Conservation (phyloP, 1,140 invertebrate species). For the Ruditapes philippinarum region DNA sequence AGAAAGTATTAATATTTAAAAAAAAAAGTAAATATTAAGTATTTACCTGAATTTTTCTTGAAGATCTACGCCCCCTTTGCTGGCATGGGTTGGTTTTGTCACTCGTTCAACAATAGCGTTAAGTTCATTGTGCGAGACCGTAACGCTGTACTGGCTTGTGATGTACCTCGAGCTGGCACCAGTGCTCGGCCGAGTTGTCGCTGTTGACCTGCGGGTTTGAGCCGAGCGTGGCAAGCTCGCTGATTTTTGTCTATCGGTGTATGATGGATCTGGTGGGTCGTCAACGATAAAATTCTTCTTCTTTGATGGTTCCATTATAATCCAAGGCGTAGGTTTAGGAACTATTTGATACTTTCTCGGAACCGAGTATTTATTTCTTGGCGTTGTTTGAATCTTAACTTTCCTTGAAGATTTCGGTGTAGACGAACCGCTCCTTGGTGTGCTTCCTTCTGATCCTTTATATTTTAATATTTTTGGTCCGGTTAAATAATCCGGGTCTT, state of each 20-base stretch:
- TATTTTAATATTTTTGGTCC: constrained; percentile 65
- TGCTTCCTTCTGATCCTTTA: neutral
- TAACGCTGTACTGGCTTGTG: constrained; percentile 7
- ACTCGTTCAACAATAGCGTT: constrained; percentile 72
- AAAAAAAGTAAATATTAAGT: too few relatives aligned
- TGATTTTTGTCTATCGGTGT: constrained; percentile 38
- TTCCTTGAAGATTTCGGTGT: neutral
- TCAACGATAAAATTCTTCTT: constrained; percentile 63
- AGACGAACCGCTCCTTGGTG: neutral
- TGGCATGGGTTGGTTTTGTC: constrained; percentile 76
- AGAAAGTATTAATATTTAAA: too few relatives aligned
- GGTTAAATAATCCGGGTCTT: constrained; percentile 61
- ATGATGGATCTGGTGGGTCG: constrained; percentile 59
- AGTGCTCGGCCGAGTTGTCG: constrained; percentile 40
- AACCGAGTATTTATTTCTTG: constrained; percentile 57
- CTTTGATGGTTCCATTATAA: constrained; percentile 63
- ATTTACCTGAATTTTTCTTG: constrained; percentile 57
- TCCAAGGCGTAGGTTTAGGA: constrained; percentile 65
- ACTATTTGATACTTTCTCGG: constrained; percentile 59
- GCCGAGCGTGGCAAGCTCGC: constrained; percentile 39
- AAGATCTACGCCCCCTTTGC: constrained; percentile 75
- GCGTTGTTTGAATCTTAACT: constrained; percentile 28
- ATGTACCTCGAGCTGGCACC: neutral
- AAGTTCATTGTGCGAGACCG: constrained; percentile 61
- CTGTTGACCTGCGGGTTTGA: neutral